Evolutionary conservation across 2,888 invertebrate species (phyloP).

Genomic region (Siphonodentalium dalli): DNA sequence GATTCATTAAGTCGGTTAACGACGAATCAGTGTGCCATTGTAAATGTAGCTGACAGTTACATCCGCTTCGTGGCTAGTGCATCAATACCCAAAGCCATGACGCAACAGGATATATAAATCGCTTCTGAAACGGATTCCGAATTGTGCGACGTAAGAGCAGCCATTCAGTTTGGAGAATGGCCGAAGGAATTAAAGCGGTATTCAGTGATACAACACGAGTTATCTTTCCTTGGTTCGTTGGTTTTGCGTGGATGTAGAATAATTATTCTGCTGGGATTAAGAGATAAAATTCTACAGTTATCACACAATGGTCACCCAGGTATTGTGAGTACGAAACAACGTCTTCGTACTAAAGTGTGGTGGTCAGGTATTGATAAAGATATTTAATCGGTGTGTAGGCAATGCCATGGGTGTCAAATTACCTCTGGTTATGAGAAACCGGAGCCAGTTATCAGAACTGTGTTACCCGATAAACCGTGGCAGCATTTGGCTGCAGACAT

Average conservation of each 20-base stretch:
- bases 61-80: conserved; percentile 2
- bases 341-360: conserved; percentile 18
- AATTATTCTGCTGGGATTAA: conserved; percentile 8
- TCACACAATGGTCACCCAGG: conserved; percentile 24
- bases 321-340: conserved; percentile 20
- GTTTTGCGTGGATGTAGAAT: conserved; percentile 13
- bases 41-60: conserved; percentile 4
- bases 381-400: conserved; percentile 4
- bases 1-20: background rate
- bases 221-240: conserved; percentile 5
- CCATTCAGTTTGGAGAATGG: conserved; percentile 5
- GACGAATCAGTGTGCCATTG: background rate
- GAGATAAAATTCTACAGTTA: conserved; percentile 6
- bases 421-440: background rate
- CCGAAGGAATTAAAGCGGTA: conserved; percentile 2
- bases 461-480: conserved; percentile 14
- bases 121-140: conserved; percentile 1
- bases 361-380: conserved; percentile 20
- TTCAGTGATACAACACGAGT: conserved; percentile 5
- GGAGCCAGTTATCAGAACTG: conserved; percentile 6
- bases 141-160: background rate
- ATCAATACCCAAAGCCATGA: conserved; percentile 2
- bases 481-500: conserved; percentile 6
- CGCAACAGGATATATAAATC: conserved; percentile 4
- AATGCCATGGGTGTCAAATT: conserved; percentile 12